Base-by-base conservation (phyloP, 1,140 invertebrate genomes). In the Drosophila pandora region DNA sequence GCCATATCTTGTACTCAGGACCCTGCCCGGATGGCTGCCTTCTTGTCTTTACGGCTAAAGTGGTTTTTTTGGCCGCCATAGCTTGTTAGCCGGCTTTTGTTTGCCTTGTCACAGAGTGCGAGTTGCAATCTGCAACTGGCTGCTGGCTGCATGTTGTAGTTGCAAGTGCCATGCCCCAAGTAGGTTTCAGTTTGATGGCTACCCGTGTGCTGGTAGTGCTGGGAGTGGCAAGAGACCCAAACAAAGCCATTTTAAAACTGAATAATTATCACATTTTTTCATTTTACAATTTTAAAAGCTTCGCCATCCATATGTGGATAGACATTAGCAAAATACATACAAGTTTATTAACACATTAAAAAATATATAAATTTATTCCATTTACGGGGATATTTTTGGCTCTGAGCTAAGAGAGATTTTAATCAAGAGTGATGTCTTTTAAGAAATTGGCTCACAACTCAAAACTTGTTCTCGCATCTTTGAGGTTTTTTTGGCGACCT, bases 71-170 rank as follows among this genome's bases (percentile, higher is more conserved):
- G 76, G 72, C 72, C 81, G 67, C 78, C 81, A 87, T 77, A 73
- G 73, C 79, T 85, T 80, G 80, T 84, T 84, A 84, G 81, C 73
- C 65, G 73, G 77, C 81, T 69, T 84, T 87, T 84, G 64, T 69
- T 65, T 81, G 81, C 54, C 73, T 62, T 81, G 81, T 74, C 77
- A 77, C 82, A 68, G 43, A 84, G 65, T 69, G 72, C 70, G 61
- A 76, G 63, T 58, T 71, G 64, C 32, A 37, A 37, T 37, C 34
- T 37, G 34, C 34, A 37, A 37, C 34, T 3, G 25, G 25, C 25
- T 28, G 6, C 17, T 17, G 17, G 17, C n/a, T n/a, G n/a, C 25
- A 6, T 28, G 25, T 28, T 28, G 25, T 28, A 49, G 55, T 50
- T 72, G 58, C 52, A 30, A 52, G 39, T 45, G 43, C 30, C 48